A percentile compares a stretch with the other conserved stretches of the same genome.
Conservation (phyloP, 2,113 vertebrate genomes). For the Gulo gulo region DNA sequence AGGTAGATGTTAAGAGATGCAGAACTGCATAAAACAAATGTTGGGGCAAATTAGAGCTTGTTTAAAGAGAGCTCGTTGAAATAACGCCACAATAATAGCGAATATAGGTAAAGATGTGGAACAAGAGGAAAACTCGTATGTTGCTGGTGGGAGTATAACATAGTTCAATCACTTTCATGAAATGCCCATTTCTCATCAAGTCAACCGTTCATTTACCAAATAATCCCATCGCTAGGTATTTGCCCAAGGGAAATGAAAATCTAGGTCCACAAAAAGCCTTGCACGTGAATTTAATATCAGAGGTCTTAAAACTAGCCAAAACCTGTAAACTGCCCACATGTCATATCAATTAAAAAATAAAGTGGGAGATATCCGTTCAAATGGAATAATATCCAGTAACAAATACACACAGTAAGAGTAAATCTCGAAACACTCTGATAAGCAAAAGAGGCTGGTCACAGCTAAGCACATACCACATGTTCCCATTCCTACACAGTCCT, state of each 20-base stretch:
- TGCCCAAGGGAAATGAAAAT: constrained; percentile 11
- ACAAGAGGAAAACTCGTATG: not conserved
- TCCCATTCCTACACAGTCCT: not conserved
- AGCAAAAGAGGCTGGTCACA: not conserved
- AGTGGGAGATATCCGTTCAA: not conserved
- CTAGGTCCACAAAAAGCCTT: not conserved
- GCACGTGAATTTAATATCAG: not conserved
- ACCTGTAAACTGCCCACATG: not conserved
- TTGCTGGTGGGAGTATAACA: not conserved
- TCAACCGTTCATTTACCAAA: not conserved
- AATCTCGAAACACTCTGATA: not conserved
- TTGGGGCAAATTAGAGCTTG: not conserved
- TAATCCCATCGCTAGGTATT: not conserved
- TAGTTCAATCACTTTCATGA: not conserved
- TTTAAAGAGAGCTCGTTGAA: not conserved
- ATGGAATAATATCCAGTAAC: not conserved
- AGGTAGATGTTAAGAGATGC: not conserved
- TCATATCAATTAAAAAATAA: not conserved
- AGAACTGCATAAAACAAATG: not conserved
- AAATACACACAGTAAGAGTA: not conserved
- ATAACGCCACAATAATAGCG: not conserved
- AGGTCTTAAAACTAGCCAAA: not conserved
- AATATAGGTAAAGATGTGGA: not conserved
- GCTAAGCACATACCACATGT: not conserved
- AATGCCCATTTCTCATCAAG: not conserved